Percentiles rank a stretch among this genome's conserved stretches.
Conservation (phyloP, 2,888 invertebrate genomes). For the Drosophila hawaiiensis region DNA sequence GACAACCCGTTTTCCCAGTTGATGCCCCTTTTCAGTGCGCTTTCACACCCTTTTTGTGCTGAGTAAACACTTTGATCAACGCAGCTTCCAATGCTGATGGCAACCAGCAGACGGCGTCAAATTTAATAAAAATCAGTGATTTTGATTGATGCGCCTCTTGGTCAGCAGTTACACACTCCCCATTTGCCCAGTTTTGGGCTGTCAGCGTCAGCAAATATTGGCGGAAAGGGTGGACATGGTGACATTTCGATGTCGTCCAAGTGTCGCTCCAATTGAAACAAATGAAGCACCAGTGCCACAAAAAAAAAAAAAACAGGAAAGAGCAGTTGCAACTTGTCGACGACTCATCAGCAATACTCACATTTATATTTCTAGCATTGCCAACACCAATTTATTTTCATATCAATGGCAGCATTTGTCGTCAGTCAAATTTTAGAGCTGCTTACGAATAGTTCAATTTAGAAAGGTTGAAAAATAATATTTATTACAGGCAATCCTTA, state of each 20-base stretch:
- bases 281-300: constrained; percentile 60
- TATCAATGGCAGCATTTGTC: neutral
- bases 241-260: constrained; percentile 58
- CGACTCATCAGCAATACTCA: constrained; percentile 50
- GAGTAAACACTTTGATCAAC: constrained; percentile 76
- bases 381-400: constrained; percentile 5
- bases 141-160: constrained; percentile 83
- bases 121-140: constrained; percentile 84
- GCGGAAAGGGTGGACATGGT: constrained; percentile 70
- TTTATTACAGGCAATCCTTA: neutral
- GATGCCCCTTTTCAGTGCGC: neutral
- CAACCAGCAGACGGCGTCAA: constrained; percentile 82
- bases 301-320: constrained; percentile 59
- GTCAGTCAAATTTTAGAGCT: constrained; percentile 47
- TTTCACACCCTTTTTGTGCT: constrained; percentile 58
- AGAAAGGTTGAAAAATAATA: neutral
- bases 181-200: constrained; percentile 24
- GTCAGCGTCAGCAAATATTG: constrained; percentile 72
- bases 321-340: constrained; percentile 73
- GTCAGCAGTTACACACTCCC: constrained; percentile 30
- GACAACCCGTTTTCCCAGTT: constrained; percentile 7
- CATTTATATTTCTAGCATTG: constrained; percentile 8
- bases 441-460: constrained; percentile 27
- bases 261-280: constrained; percentile 80
- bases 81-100: constrained; percentile 55